Evolutionary conservation across 2,113 vertebrate species (phyloP).

Genomic region (Labrus mixtus): DNA sequence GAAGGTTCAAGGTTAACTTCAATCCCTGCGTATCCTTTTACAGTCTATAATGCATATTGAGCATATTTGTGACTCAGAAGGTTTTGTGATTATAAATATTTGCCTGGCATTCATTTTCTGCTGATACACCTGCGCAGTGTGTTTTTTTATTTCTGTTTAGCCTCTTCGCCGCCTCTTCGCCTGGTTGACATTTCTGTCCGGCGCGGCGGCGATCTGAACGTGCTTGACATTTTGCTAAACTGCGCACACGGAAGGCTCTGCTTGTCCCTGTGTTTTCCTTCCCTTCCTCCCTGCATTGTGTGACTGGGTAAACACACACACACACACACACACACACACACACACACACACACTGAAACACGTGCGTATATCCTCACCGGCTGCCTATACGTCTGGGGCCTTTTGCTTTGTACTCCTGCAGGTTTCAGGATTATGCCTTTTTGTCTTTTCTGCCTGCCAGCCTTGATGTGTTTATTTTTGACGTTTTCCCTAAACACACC

Average conservation of each 20-base stretch:
- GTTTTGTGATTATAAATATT: constrained; percentile 17
- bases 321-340: background rate
- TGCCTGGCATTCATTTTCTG: background rate
- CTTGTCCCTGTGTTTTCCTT: constrained; percentile 67
- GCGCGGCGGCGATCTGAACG: constrained; percentile 27
- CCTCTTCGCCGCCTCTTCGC: constrained; percentile 16
- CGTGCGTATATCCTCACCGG: constrained; percentile 26
- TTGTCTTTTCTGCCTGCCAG: constrained; percentile 41
- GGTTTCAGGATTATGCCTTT: constrained; percentile 49
- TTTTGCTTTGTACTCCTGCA: constrained; percentile 47
- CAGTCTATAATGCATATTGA: background rate
- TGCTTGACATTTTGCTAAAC: constrained; percentile 73
- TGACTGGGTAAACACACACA: constrained; percentile 54
- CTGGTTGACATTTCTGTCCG: constrained; percentile 58
- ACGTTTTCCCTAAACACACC: constrained; percentile 61
- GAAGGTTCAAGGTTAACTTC: background rate
- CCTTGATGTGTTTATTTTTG: constrained; percentile 50
- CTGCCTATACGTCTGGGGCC: constrained; percentile 46
- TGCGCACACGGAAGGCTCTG: constrained; percentile 59
- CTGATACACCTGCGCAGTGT: constrained; percentile 24
- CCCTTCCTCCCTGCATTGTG: constrained; percentile 72
- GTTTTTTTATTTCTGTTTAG: background rate
- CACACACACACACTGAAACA: constrained; percentile 14
- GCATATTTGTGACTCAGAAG: constrained; percentile 10
- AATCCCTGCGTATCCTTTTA: background rate